Conservation (phyloP, 2,113 vertebrate genomes). For the Lampris megalopsis region DNA sequence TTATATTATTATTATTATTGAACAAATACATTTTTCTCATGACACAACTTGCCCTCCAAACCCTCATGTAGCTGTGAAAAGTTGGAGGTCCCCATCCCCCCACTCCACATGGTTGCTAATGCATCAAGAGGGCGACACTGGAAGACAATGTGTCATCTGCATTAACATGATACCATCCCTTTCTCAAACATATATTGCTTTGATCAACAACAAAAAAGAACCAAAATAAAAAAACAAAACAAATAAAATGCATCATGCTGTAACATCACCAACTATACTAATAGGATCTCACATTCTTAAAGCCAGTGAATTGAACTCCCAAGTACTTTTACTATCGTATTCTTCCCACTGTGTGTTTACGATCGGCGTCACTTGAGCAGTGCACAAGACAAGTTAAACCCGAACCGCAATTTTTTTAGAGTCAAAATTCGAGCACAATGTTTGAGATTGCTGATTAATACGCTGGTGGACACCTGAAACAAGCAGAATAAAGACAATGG, state of each 20-base stretch:
- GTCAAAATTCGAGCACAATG: neutral
- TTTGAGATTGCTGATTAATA: neutral
- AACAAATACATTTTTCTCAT: conserved; percentile 24
- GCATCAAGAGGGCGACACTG: conserved; percentile 40
- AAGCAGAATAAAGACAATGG: neutral
- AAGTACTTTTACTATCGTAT: neutral
- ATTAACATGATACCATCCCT: neutral
- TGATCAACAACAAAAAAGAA: neutral
- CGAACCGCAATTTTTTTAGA: neutral
- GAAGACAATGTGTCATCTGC: conserved; percentile 10
- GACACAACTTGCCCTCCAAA: conserved; percentile 65
- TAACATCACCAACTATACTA: too few species aligned
- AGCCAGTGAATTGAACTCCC: too few species aligned
- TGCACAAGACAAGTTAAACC: neutral
- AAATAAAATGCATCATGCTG: too few species aligned
- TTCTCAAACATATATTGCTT: neutral
- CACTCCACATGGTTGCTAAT: conserved; percentile 68
- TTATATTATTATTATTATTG: neutral
- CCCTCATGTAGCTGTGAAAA: conserved; percentile 74
- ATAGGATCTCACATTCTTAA: too few species aligned
- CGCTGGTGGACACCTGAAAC: neutral
- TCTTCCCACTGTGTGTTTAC: neutral
- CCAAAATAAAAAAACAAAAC: too few species aligned
- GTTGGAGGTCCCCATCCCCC: conserved; percentile 77
- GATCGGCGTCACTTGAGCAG: neutral